Conservation (phyloP, 2,888 invertebrate genomes). For the Cheilosia vernalis region DNA sequence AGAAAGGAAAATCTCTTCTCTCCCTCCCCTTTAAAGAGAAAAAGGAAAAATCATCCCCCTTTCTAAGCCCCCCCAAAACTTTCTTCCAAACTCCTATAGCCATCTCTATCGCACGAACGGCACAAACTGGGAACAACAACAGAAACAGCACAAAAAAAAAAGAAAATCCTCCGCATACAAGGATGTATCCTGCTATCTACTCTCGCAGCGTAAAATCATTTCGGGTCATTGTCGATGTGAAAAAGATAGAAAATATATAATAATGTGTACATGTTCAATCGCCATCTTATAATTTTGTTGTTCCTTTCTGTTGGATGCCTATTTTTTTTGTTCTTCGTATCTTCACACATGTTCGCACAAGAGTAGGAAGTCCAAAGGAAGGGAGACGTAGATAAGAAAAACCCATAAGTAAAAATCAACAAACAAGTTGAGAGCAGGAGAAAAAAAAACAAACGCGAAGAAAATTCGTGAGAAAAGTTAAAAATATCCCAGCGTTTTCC, state of each 20-base stretch:
- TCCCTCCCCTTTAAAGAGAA: slow-evolving; percentile 8
- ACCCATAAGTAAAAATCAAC: slow-evolving; percentile 44
- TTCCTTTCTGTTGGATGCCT: background rate
- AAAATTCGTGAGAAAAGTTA: slow-evolving; percentile 62
- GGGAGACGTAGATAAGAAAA: slow-evolving; percentile 8
- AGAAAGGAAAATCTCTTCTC: slow-evolving; percentile 31
- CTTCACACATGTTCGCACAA: background rate
- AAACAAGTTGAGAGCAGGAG: slow-evolving; percentile 21
- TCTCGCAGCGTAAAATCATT: slow-evolving; percentile 66
- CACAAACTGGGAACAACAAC: slow-evolving; percentile 41
- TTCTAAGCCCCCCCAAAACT: background rate
- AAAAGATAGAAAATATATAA: slow-evolving; percentile 66
- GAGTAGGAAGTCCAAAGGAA: background rate
- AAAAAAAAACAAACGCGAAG: slow-evolving; percentile 21
- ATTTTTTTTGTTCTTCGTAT: background rate
- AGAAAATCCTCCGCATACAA: slow-evolving; percentile 38
- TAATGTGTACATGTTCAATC: slow-evolving; percentile 64
- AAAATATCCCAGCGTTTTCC: slow-evolving; percentile 56
- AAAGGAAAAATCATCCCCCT: slow-evolving; percentile 20
- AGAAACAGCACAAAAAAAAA: slow-evolving; percentile 30
- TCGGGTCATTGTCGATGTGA: slow-evolving; percentile 70
- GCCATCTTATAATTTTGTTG: slow-evolving; percentile 69
- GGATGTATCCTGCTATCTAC: slow-evolving; percentile 61
- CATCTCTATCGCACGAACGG: slow-evolving; percentile 51
- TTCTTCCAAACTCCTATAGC: slow-evolving; percentile 19